Conservation (phyloP, 1,140 invertebrate species). For the Delia radicum region DNA sequence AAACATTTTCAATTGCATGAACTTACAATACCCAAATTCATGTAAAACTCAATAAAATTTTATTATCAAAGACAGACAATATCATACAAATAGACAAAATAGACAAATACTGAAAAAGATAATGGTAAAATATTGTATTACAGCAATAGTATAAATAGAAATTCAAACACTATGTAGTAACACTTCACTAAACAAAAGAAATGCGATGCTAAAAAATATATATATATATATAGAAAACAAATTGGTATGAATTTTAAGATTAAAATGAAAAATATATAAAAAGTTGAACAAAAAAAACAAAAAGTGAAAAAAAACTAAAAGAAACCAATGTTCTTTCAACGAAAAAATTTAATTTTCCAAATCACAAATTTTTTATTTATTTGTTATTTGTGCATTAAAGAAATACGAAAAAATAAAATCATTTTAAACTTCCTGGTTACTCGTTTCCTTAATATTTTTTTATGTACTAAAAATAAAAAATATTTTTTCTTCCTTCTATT, state of each 20-base stretch:
- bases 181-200: background rate
- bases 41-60: slow-evolving; percentile 5
- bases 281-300: background rate
- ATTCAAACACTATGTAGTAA: background rate
- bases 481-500: background rate
- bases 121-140: background rate
- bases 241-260: background rate
- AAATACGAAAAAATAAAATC: background rate
- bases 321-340: background rate
- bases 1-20: background rate
- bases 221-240: background rate
- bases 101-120: background rate
- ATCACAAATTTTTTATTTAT: slow-evolving; percentile 5
- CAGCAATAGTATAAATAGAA: background rate
- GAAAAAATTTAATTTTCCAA: background rate
- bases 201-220: background rate
- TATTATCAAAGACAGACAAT: background rate
- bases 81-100: too few relatives aligned
- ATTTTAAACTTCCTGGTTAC: background rate
- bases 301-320: background rate
- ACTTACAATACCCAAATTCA: slow-evolving; percentile 1
- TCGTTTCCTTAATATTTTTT: too few relatives aligned
- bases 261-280: background rate
- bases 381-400: background rate
- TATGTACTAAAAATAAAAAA: background rate